phyloP scores from a whole-genome alignment of 2,888 invertebrate species.

The Troides oblongomaculatus region DNA sequence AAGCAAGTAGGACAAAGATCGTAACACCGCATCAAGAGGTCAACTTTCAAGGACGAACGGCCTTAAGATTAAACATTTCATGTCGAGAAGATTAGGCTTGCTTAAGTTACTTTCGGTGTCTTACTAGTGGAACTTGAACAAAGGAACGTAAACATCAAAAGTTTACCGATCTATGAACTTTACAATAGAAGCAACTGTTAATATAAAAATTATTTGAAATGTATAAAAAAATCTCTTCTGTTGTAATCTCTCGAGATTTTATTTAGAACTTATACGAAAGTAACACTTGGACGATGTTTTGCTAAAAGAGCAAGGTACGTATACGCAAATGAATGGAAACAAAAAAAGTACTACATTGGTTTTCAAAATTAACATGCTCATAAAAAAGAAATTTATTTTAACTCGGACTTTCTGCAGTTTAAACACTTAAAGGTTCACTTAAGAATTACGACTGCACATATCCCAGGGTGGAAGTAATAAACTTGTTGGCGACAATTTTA shows the following conservation, averaged over 20 bases:
- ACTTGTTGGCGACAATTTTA: too few relatives aligned
- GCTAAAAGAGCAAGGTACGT: too few relatives aligned
- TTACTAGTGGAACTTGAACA: background rate
- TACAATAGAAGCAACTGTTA: background rate
- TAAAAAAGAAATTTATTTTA: too few relatives aligned
- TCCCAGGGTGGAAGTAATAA: too few relatives aligned
- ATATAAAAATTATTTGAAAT: background rate
- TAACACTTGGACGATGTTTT: background rate
- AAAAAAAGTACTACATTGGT: too few relatives aligned
- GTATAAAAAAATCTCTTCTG: background rate
- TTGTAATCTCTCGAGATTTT: too few relatives aligned
- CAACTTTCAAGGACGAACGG: conserved; percentile 53
- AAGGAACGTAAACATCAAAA: background rate
- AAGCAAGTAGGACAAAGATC: conserved; percentile 57
- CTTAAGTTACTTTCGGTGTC: background rate
- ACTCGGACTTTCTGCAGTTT: too few relatives aligned
- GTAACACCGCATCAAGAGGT: conserved; percentile 47
- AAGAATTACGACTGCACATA: too few relatives aligned
- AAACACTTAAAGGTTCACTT: too few relatives aligned
- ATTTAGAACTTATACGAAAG: background rate
- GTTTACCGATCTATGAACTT: background rate
- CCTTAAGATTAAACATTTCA: background rate
- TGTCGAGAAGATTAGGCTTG: background rate
- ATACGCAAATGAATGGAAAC: too few relatives aligned
- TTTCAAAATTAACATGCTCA: too few relatives aligned